A percentile compares a stretch with the other conserved stretches of the same genome.
These are phyloP conservation scores for Akabosia matsudoensis DNA, from an alignment of 1,140 invertebrate species.

Conservation along the genomic window DNA sequence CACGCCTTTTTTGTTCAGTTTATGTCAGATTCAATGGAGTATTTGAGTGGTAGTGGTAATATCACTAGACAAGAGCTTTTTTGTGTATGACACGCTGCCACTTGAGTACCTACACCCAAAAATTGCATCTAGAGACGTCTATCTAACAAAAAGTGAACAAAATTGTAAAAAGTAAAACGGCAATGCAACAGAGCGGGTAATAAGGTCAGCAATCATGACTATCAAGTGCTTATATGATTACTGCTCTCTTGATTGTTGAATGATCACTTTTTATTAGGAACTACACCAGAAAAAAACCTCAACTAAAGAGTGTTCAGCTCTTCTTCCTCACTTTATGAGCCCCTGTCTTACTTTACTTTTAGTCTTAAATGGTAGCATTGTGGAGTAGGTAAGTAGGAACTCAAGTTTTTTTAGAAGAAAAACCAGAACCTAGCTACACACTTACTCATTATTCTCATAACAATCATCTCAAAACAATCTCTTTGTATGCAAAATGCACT, in stretches of 20 bases:
- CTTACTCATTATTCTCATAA: neutral
- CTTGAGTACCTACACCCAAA: neutral
- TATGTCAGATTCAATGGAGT: too few relatives aligned
- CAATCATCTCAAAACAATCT: neutral
- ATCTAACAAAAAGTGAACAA: neutral
- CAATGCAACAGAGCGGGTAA: conserved; percentile 1
- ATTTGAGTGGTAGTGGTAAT: too few relatives aligned
- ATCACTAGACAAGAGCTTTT: neutral
- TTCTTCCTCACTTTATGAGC: neutral
- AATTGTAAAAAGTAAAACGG: neutral
- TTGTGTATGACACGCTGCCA: too few relatives aligned
- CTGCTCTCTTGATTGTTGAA: neutral
- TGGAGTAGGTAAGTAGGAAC: neutral
- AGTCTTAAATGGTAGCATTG: neutral
- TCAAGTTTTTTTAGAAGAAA: neutral
- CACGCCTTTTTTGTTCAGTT: too few relatives aligned
- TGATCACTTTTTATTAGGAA: neutral
- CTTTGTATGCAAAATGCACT: neutral
- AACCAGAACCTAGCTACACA: neutral
- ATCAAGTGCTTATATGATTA: neutral
- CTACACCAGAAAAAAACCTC: neutral
- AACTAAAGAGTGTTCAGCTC: neutral
- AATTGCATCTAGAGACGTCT: neutral
- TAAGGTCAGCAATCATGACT: neutral
- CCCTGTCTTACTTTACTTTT: neutral